Percentiles rank a stretch among this genome's conserved stretches.
These are phyloP conservation scores for Drosophila guanche DNA, from an alignment of 1,140 invertebrate species.

Conservation along the genomic window DNA sequence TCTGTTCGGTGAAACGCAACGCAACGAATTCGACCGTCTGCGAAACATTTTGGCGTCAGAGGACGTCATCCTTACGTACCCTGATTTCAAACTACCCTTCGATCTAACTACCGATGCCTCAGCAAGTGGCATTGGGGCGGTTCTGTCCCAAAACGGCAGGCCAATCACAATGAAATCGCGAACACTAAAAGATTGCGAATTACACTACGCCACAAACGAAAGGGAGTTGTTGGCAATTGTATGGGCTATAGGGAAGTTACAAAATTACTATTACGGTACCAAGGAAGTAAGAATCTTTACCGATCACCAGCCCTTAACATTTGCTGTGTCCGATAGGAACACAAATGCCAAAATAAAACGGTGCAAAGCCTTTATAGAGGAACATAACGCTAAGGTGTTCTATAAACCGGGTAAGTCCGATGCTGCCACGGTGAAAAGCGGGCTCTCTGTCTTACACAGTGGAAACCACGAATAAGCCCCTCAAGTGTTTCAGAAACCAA, in stretches of 20 bases:
- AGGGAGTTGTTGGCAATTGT: no score
- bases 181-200: no score
- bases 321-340: background rate
- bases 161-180: no score
- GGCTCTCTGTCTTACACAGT: no score
- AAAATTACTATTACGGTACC: no score
- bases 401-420: background rate
- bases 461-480: background rate
- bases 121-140: no score
- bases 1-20: background rate
- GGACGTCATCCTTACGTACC: slow-evolving; percentile 23
- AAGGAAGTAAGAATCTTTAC: background rate
- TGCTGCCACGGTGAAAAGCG: background rate
- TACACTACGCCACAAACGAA: no score
- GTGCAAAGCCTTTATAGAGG: background rate
- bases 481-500: background rate
- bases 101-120: no score
- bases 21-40: slow-evolving; percentile 11
- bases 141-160: no score
- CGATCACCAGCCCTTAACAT: background rate
- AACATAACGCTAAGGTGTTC: background rate
- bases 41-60: slow-evolving; percentile 25
- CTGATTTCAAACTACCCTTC: no score
- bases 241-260: no score
- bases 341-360: background rate